These are phyloP conservation scores for Molossus molossus DNA, from an alignment of 2,797 vertebrate species.

Conservation along the genomic window DNA sequence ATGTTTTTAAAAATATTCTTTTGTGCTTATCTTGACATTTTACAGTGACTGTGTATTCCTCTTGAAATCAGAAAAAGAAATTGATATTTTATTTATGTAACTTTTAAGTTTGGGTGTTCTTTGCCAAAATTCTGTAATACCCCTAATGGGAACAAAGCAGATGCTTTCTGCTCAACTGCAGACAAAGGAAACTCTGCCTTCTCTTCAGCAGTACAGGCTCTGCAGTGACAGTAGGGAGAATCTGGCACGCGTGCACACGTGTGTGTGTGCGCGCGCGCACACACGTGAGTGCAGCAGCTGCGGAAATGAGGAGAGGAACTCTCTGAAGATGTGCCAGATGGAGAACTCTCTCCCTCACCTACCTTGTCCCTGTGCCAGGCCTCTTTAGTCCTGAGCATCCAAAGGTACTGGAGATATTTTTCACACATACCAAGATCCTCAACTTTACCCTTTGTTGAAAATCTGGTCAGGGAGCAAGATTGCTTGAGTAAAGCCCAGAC, in stretches of 20 bases:
- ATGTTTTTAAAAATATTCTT: slow-evolving; percentile 47
- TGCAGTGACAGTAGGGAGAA: slow-evolving; percentile 31
- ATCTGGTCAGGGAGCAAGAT: slow-evolving; percentile 46
- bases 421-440: slow-evolving; percentile 55
- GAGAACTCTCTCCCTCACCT: slow-evolving; percentile 40
- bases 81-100: slow-evolving; percentile 27
- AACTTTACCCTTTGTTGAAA: slow-evolving; percentile 63
- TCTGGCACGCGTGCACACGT: background rate
- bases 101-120: slow-evolving; percentile 33
- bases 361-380: slow-evolving; percentile 62
- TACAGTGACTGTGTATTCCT: slow-evolving; percentile 27
- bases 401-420: slow-evolving; percentile 37
- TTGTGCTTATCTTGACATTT: slow-evolving; percentile 66
- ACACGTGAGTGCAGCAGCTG: background rate
- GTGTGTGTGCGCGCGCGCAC: too few relatives aligned
- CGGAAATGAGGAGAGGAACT: background rate
- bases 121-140: slow-evolving; percentile 57
- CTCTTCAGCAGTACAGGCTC: slow-evolving; percentile 47
- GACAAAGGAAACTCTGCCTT: slow-evolving; percentile 43
- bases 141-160: slow-evolving; percentile 50
- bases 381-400: slow-evolving; percentile 40
- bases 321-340: slow-evolving; percentile 16
- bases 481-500: slow-evolving; percentile 52
- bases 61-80: slow-evolving; percentile 66
- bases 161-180: background rate